Evolutionary conservation across 2,113 vertebrate genomes (phyloP).

Genomic region (Halichoerus grypus): DNA sequence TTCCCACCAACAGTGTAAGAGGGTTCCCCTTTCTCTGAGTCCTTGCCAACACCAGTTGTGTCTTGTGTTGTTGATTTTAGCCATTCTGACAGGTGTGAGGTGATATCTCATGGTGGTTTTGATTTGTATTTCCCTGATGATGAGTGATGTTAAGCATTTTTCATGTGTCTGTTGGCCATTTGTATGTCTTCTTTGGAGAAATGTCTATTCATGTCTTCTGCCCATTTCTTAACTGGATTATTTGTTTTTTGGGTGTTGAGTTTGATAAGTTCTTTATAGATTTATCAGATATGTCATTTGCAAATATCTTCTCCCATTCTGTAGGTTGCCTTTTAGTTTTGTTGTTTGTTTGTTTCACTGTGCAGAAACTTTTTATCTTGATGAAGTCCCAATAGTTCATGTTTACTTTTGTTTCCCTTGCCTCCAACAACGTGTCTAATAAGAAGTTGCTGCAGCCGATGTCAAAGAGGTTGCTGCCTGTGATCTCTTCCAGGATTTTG

Average conservation of each 20-base stretch:
- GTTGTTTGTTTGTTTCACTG: neutral
- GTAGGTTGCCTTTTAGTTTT: neutral
- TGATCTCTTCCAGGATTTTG: neutral
- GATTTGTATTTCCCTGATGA: no score
- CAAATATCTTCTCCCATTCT: neutral
- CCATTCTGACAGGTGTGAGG: no score
- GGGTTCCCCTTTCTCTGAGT: no score
- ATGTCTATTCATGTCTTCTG: neutral
- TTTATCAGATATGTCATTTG: neutral
- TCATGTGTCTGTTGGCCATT: neutral
- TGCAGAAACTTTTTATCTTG: neutral
- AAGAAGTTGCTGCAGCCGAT: neutral
- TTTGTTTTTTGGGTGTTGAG: neutral
- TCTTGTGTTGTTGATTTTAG: no score
- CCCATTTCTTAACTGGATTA: neutral
- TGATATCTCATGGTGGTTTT: no score
- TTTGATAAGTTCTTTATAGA: neutral
- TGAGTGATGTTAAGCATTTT: no score
- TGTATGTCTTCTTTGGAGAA: neutral
- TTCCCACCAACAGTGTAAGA: no score
- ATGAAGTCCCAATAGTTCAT: neutral
- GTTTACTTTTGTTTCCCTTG: neutral
- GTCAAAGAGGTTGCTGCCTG: neutral
- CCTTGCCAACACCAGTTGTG: no score
- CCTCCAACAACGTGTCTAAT: neutral